Evolutionary conservation across 2,113 vertebrate species (phyloP).

Genomic region (Ibidorhyncha struthersii): DNA sequence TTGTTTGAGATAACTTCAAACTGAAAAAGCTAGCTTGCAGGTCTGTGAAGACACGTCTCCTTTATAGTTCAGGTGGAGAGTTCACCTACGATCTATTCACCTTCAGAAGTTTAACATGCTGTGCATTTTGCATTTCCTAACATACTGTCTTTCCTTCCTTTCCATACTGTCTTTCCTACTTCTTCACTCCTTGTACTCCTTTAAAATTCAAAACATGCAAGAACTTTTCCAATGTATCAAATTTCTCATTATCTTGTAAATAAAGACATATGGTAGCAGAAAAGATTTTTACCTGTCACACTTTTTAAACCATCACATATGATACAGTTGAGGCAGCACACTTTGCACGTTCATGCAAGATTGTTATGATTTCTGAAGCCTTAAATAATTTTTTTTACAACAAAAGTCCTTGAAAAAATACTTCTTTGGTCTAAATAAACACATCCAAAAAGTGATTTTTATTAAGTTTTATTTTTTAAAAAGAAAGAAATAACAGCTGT

Average conservation of each 20-base stretch:
- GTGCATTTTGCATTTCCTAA: not conserved
- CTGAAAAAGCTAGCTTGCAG: not conserved
- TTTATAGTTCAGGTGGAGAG: not conserved
- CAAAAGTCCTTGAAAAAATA: not conserved
- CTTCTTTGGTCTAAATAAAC: not conserved
- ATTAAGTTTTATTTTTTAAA: not conserved
- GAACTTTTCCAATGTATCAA: not conserved
- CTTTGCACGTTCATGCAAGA: accelerated
- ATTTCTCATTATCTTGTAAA: not conserved
- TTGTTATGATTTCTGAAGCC: not conserved
- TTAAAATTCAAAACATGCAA: not conserved
- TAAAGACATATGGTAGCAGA: not conserved
- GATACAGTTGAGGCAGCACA: not conserved
- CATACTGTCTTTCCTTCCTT: too few relatives aligned
- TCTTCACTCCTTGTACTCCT: not conserved
- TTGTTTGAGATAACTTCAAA: not conserved
- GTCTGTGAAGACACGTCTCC: not conserved
- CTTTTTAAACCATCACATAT: not conserved
- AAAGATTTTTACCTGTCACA: not conserved
- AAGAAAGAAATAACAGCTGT: not conserved
- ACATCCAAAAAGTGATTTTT: not conserved
- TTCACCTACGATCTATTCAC: not conserved
- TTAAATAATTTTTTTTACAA: not conserved
- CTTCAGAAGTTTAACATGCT: accelerated
- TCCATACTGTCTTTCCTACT: not conserved